These are phyloP conservation scores for Alviniconcha strummeri DNA, from an alignment of 2,888 invertebrate genomes.

Conservation along the genomic window DNA sequence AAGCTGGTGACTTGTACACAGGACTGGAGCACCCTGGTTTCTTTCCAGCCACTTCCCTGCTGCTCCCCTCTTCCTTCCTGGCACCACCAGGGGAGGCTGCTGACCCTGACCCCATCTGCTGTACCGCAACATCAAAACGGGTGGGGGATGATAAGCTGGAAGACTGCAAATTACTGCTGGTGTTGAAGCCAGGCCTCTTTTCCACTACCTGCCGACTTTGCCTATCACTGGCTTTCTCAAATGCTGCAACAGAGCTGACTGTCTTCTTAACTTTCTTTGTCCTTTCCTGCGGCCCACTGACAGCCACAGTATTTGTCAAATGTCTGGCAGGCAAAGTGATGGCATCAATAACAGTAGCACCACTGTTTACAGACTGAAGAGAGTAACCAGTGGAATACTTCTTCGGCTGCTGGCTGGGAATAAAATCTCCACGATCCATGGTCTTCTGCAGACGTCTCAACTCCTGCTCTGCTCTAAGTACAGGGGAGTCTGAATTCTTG, in stretches of 20 bases:
- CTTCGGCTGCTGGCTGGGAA: conserved; percentile 56
- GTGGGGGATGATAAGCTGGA: conserved; percentile 44
- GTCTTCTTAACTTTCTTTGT: not conserved
- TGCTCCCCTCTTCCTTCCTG: conserved; percentile 11
- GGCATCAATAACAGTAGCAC: conserved; percentile 25
- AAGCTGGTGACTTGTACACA: not conserved
- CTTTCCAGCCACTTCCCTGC: not conserved
- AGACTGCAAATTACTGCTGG: not conserved
- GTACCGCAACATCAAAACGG: conserved; percentile 53
- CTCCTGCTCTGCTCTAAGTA: conserved; percentile 62
- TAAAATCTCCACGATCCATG: conserved; percentile 43
- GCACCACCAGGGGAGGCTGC: conserved; percentile 19
- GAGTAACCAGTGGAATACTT: not conserved
- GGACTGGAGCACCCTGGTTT: conserved; percentile 9
- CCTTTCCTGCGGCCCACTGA: not conserved
- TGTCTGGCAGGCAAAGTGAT: not conserved
- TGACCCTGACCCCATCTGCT: conserved; percentile 39
- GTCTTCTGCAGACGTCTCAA: conserved; percentile 55
- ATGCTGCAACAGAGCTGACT: not conserved
- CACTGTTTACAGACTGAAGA: not conserved
- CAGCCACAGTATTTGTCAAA: not conserved
- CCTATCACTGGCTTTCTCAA: not conserved
- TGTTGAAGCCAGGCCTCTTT: not conserved
- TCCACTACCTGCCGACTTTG: not conserved
- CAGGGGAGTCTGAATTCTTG: conserved; percentile 50